Conservation (phyloP, 2,797 vertebrate genomes). For the Lithobates pipiens region DNA sequence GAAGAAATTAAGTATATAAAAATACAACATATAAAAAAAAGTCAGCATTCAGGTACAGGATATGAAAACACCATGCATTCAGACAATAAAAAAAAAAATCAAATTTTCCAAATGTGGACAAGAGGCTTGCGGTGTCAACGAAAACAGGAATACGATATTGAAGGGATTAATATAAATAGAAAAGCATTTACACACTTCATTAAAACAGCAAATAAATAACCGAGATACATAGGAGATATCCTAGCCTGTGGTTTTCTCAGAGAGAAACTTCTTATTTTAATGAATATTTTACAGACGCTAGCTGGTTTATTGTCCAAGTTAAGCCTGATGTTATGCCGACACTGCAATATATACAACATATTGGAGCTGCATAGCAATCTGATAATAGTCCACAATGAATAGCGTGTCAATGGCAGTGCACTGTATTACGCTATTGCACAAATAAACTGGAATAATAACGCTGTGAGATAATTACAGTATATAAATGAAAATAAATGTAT, state of each 20-base stretch:
- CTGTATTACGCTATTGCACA: background rate
- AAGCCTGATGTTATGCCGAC: constrained; percentile 3
- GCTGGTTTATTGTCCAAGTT: constrained; percentile 26
- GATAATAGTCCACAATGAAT: constrained; percentile 2
- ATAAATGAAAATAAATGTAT: constrained; percentile 20
- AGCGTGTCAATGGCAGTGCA: background rate
- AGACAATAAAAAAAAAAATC: constrained; percentile 6
- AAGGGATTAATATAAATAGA: constrained; percentile 37
- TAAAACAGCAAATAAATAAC: constrained; percentile 42
- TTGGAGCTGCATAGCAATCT: background rate
- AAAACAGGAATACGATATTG: constrained; percentile 7
- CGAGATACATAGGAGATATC: background rate
- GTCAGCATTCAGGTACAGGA: constrained; percentile 28
- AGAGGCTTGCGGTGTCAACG: constrained; percentile 2
- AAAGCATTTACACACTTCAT: constrained; percentile 41
- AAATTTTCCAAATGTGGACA: constrained; percentile 25
- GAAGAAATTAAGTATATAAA: constrained; percentile 9
- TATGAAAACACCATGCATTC: constrained; percentile 22
- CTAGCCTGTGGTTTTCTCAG: constrained; percentile 17
- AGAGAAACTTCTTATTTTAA: constrained; percentile 34
- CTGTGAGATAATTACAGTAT: background rate
- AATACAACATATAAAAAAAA: constrained; percentile 3
- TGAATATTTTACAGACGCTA: constrained; percentile 35
- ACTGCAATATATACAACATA: constrained; percentile 4
- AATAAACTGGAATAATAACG: background rate